Base-by-base conservation (phyloP, 2,888 invertebrate species). In the Lochmaea crataegi region DNA sequence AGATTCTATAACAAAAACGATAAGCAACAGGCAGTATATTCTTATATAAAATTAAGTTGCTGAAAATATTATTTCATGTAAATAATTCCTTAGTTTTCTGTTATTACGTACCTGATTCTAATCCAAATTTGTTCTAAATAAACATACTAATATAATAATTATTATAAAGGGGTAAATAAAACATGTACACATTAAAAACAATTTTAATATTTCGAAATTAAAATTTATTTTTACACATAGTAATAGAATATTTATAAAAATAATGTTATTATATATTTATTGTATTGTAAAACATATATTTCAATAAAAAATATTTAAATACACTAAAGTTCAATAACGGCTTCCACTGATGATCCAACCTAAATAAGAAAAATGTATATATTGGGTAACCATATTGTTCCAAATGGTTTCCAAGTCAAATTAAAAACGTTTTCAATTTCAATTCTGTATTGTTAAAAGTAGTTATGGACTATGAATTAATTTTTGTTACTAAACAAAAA, bases 131-230 rank as follows among this genome's bases (percentile, higher is more conserved):
- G n/a, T 53, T 53, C 48, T 51, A 51, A 53, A 38, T 38, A 38
- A 53, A 53, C 9, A 18, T 11, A 53, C 3, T 10, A n/a, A 53
- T 53, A 18, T 10, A n/a, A 53, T 53, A 18, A 10, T 4, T 10
- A 45, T 45, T 45, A 45, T 12, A 14, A 53, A 16, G 16, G 10
- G 53, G 9, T 18, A 53, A 53, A 53, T 53, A 11, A 53, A 16
- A 53, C 6, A 53, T 16, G 18, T 3, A 53, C 10, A 53, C 16
- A 53, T 53, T 53, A 10, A 53, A 53, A 53, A 53, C 18, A 10
- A 53, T 53, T 53, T 53, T 53, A 53, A 18, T 53, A 14, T 48
- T 48, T 48, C n/a, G n/a, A n/a, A 48, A n/a, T 48, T 48, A n/a
- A 48, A 14, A 48, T 48, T 48, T 16, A 48, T 32, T 48, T 48